Evolutionary conservation across 2,888 invertebrate genomes (phyloP), one percentile per base, ranked within the genome.

Genomic region (Microctonus brassicae): DNA sequence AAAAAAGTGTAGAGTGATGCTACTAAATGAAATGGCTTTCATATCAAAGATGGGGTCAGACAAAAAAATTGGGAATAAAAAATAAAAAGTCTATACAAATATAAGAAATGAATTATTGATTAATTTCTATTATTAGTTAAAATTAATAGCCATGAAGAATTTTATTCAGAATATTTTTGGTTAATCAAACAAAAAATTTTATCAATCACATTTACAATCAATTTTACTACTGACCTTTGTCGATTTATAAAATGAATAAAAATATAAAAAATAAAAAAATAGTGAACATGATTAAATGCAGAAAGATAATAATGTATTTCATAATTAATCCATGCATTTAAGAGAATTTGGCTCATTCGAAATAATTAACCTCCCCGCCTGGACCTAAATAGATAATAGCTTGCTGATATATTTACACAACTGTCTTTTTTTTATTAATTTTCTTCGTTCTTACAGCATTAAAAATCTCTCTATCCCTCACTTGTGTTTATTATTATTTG

Each of bases 351-450:
- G 58, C 17, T 33, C 33, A 5, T n/a, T 58, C 34, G 17, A 29
- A 55, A 34, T 29, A 57, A 29, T 65, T 33, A 20, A 76, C 63
- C 69, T 17, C 47, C 17, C 17, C 7, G 17, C 17, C 26, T 62
- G 76, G 79, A 82, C 80, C 80, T 75, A 79, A 77, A 75, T 78
- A 78, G 81, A 84, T 82, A 83, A 80, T 76, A 77, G 73, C 69
- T 77, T 73, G 69, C 52, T 73, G 57, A 70, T 66, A 62, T 64
- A 58, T 71, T 47, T 74, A 29, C 65, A n/a, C 47, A 17, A 36
- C 17, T 24, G 20, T 20, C 34, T 29, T n/a, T 42, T 26, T 47
- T 24, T 29, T n/a, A 24, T 4, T 67, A 22, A 20, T 29, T 42
- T n/a, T 26, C 13, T 1, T 3, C 7, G 29, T 39, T 39, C n/a